Base-by-base conservation (phyloP, 2,888 invertebrate species). In the Eilema sororculum region DNA sequence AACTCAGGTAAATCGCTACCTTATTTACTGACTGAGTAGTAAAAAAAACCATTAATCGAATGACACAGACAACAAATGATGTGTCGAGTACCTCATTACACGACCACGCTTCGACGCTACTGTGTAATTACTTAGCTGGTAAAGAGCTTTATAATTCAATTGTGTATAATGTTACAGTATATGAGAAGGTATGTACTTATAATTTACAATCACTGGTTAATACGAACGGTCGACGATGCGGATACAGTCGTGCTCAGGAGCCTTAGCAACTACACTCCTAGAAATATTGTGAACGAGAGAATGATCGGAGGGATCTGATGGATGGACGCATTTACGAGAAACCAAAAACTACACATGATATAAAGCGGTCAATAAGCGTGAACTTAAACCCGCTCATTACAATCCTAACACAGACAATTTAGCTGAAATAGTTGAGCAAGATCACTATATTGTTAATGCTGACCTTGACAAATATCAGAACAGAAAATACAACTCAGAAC, bases 111-210 rank as follows among this genome's bases (percentile, higher is more conserved):
- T 71, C 67, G 68, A 71, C 63, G 71, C 69, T 67, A 67, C 10
- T 33, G 77, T 68, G 70, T 73, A 80, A 80, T 80, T 72, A 74
- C 62, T 75, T 75, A 73, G 28, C 78, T 77, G 79, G 80, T 81
- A 85, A 83, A 80, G 79, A 80, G 80, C 77, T 80, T 74, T 46
- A 81, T 82, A 80, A 83, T 84, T 81, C 78, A 81, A 85, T 82
- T 83, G 83, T 81, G 73, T 75, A 74, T 81, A 78, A 81, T 82
- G 76, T 76, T 69, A 77, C 70, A 76, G 65, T 67, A 57, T 64
- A 70, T 52, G 58, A 65, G 56, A 66, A 58, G 57, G 65, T 68
- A 59, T 24, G 24, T 61, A 63, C 58, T 37, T 59, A 68, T 59
- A 69, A 63, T 59, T 46, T 69, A 72, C 76, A 78, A 77, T 78